Percentiles rank a stretch among this genome's conserved stretches.
phyloP scores from a whole-genome alignment of 2,888 invertebrate species.

The Tinea pellionella region DNA sequence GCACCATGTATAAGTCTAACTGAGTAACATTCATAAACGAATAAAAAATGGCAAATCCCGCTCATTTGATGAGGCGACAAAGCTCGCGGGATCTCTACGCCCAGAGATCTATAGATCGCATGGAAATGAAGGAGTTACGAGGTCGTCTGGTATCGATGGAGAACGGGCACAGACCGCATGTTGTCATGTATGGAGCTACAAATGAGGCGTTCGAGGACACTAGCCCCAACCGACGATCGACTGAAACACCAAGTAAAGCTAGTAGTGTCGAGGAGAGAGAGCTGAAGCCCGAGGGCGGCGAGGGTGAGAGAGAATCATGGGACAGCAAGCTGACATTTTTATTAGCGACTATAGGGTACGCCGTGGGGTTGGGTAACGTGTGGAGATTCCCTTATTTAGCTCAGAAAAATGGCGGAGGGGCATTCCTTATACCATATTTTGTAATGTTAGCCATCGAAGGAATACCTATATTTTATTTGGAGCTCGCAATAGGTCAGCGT shows the following conservation, averaged over 20 bases:
- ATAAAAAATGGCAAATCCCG: slow-evolving; percentile 85
- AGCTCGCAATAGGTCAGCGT: slow-evolving; percentile 94
- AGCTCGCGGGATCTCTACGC: slow-evolving; percentile 87
- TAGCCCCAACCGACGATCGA: slow-evolving; percentile 50
- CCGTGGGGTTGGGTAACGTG: slow-evolving; percentile 94
- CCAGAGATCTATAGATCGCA: slow-evolving; percentile 84
- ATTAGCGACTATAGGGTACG: slow-evolving; percentile 93
- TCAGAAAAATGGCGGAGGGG: slow-evolving; percentile 95
- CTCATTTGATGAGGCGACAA: slow-evolving; percentile 88
- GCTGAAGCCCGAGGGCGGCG: slow-evolving; percentile 77
- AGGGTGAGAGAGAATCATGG: slow-evolving; percentile 89
- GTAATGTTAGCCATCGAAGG: slow-evolving; percentile 95
- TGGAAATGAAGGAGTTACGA: slow-evolving; percentile 88
- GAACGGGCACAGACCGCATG: slow-evolving; percentile 66
- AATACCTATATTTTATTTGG: slow-evolving; percentile 95
- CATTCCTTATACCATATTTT: slow-evolving; percentile 96
- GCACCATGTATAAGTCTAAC: no score
- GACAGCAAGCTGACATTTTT: slow-evolving; percentile 93
- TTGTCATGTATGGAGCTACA: slow-evolving; percentile 84
- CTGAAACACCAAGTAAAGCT: slow-evolving; percentile 68
- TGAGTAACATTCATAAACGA: background rate
- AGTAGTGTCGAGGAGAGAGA: slow-evolving; percentile 73
- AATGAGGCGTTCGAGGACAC: slow-evolving; percentile 81
- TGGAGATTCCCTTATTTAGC: slow-evolving; percentile 96
- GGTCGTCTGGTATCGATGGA: slow-evolving; percentile 82